phyloP scores from a whole-genome alignment of 2,888 invertebrate species.

The Trissolcus brochymenae region DNA sequence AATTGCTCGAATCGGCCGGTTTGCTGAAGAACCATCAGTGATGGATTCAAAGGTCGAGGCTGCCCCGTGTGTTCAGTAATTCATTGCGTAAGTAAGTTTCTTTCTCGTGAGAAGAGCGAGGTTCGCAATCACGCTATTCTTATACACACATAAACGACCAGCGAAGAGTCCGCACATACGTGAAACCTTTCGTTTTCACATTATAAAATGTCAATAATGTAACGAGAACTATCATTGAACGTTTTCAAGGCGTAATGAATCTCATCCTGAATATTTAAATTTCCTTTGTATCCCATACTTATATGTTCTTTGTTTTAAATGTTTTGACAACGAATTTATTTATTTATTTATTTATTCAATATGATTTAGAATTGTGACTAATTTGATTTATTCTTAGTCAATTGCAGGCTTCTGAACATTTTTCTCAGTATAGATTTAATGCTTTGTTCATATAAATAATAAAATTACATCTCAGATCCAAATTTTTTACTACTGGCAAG shows the following conservation, averaged over 20 bases:
- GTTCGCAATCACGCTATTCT: slow-evolving; percentile 58
- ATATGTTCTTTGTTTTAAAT: not conserved
- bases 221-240: slow-evolving; percentile 34
- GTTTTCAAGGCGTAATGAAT: slow-evolving; percentile 32
- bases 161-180: slow-evolving; percentile 8
- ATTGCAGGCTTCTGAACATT: too few relatives aligned
- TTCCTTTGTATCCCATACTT: not conserved
- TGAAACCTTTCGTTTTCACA: slow-evolving; percentile 53
- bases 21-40: slow-evolving; percentile 43
- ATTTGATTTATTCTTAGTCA: too few relatives aligned
- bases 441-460: too few relatives aligned
- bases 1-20: slow-evolving; percentile 49
- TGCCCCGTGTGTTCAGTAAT: slow-evolving; percentile 57
- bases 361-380: too few relatives aligned
- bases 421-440: too few relatives aligned
- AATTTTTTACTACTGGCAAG: too few relatives aligned
- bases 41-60: slow-evolving; percentile 60
- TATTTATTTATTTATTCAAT: too few relatives aligned
- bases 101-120: slow-evolving; percentile 59
- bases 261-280: slow-evolving; percentile 20
- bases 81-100: slow-evolving; percentile 58
- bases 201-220: slow-evolving; percentile 54
- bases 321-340: too few relatives aligned
- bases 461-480: too few relatives aligned
- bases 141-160: slow-evolving; percentile 42